Base-by-base conservation (phyloP, 2,113 vertebrate species). In the Alligator mississippiensis region DNA sequence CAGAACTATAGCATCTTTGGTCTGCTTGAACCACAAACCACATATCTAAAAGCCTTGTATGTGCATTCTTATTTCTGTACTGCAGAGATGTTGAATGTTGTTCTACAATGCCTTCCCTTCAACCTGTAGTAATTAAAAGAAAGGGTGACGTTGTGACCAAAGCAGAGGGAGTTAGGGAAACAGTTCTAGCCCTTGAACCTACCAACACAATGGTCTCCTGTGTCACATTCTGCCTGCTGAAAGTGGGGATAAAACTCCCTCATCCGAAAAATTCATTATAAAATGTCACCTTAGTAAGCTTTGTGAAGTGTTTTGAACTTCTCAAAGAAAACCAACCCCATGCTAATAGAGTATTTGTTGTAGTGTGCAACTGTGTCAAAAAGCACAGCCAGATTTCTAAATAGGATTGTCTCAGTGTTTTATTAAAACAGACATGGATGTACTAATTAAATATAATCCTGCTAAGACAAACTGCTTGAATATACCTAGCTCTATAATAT, bases 371-470 rank as follows among this genome's bases (percentile, higher is more conserved):
- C 82, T 82, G 94, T 88, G 93, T 92, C 93, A 94, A 96, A 93
- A 77, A 96, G 95, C 95, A 94, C 94, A 96, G 93, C 90, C 94
- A 75, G 83, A 87, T 84, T 96, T 94, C 82, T 85, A 96, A 96
- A 96, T 97, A 97, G 84, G 88, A 90, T 96, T 93, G 68, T 82
- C 92, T 96, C 95, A 85, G 85, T 95, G 96, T 97, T 94, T 92
- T 96, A 95, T 95, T 95, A 94, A 96, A 89, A 96, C 64, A 95
- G 61, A 64, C 79, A 84, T 64, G 59, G 17, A 61, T 66, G 90
- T 80, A 93, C 27, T 93, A 96, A 87, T 96, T 93, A 47, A 47
- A 87, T 94, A 93, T 96, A 90, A 92, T 96, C 84, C 74, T 96
- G 94, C 89, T 95, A 97, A 93, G 92, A 93, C 86, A 90, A 80